Percentiles rank a stretch among this genome's conserved stretches.
These are phyloP conservation scores for Heptranchias perlo DNA, from an alignment of 2,113 vertebrate species.

Conservation along the genomic window DNA sequence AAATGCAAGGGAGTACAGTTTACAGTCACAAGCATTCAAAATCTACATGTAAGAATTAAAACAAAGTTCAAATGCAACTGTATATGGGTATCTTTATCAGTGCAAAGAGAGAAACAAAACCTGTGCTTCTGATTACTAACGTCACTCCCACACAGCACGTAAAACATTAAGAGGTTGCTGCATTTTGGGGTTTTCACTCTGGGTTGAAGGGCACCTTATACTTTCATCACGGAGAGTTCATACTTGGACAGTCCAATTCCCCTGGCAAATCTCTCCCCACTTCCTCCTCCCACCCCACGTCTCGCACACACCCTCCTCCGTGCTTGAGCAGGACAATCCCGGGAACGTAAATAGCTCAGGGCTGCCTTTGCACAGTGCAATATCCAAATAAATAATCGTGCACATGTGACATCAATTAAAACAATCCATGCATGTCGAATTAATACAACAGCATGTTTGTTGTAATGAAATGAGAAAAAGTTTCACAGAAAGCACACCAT, in stretches of 20 bases:
- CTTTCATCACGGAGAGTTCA: not conserved
- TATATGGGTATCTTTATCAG: not conserved
- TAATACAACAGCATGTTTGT: not conserved
- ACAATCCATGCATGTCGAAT: not conserved
- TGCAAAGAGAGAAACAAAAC: not conserved
- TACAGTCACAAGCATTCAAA: not conserved
- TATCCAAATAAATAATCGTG: not conserved
- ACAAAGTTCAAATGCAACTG: not conserved
- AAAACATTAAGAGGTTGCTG: not conserved
- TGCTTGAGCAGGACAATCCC: not conserved
- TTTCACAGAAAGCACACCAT: not conserved
- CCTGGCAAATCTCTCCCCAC: not conserved
- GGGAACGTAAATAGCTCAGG: not conserved
- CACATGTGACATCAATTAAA: not conserved
- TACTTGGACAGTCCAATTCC: not conserved
- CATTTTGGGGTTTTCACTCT: not conserved
- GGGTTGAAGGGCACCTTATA: not conserved
- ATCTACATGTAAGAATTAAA: not conserved
- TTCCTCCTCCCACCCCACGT: not conserved
- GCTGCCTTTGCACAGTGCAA: too few relatives aligned
- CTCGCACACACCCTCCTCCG: not conserved
- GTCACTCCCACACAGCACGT: not conserved
- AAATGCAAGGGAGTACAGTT: not conserved
- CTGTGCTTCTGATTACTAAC: not conserved
- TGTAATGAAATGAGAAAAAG: not conserved